These are phyloP conservation scores for Andrena dorsata DNA, from an alignment of 2,888 invertebrate genomes.

Conservation along the genomic window DNA sequence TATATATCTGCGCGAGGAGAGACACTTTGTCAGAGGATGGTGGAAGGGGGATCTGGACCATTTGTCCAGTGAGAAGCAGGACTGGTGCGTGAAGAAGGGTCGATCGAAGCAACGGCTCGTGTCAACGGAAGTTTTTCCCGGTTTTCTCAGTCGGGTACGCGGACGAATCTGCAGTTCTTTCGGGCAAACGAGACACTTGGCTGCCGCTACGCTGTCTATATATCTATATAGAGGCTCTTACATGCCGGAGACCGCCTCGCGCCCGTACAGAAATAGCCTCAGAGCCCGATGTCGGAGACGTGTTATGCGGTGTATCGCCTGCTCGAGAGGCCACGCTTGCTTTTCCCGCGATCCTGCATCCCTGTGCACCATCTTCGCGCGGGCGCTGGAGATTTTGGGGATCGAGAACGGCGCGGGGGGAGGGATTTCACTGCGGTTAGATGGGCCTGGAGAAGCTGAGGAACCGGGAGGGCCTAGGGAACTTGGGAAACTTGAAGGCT, in stretches of 20 bases:
- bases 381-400: neutral
- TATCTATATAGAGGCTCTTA: slow-evolving; percentile 56
- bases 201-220: slow-evolving; percentile 35
- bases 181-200: slow-evolving; percentile 50
- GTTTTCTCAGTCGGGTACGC: slow-evolving; percentile 7
- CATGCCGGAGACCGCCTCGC: slow-evolving; percentile 72
- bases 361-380: neutral
- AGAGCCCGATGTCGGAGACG: slow-evolving; percentile 72
- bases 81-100: neutral
- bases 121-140: slow-evolving; percentile 14
- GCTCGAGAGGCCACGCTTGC: slow-evolving; percentile 58
- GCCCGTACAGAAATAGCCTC: slow-evolving; percentile 80
- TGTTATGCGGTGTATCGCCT: slow-evolving; percentile 70
- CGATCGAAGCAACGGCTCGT: slow-evolving; percentile 3
- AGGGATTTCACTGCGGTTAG: neutral
- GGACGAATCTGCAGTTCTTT: slow-evolving; percentile 39
- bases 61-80: neutral
- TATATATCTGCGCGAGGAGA: no score
- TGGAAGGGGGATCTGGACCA: no score
- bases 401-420: neutral
- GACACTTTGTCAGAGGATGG: no score
- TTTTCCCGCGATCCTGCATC: slow-evolving; percentile 59
- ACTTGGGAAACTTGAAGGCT: neutral
- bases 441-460: neutral
- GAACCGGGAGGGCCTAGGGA: neutral